These are phyloP conservation scores for Varanus salvator DNA, from an alignment of 2,113 vertebrate genomes.

Conservation along the genomic window DNA sequence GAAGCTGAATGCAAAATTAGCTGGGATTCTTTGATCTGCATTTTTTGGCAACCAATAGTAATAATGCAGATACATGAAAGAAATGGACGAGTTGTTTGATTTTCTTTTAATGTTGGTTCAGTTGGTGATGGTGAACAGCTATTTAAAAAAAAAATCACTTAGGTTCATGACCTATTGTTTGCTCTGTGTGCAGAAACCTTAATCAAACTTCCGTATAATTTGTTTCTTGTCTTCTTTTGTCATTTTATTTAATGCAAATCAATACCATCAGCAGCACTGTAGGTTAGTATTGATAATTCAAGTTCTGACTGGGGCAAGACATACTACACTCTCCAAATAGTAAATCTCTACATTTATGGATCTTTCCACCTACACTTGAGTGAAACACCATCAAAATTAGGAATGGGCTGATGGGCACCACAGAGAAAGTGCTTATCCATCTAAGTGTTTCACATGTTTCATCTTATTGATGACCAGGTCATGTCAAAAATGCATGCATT, in stretches of 20 bases:
- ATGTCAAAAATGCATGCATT: too few relatives aligned
- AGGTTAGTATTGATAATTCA: neutral
- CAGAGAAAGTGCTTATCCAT: neutral
- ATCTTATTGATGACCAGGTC: too few relatives aligned
- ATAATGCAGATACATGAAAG: slow-evolving; percentile 33
- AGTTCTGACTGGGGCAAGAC: neutral
- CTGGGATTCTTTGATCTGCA: slow-evolving; percentile 31
- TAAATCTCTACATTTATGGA: neutral
- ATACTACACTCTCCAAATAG: neutral
- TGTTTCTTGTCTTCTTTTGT: neutral
- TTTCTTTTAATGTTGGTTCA: slow-evolving; percentile 7
- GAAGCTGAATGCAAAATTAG: slow-evolving; percentile 35
- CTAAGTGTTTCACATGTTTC: neutral
- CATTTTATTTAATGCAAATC: slow-evolving; percentile 14
- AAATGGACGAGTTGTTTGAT: slow-evolving; percentile 10
- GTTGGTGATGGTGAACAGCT: neutral
- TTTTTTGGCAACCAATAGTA: slow-evolving; percentile 33
- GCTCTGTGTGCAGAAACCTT: neutral
- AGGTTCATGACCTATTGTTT: neutral
- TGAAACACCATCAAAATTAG: neutral
- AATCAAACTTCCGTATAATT: neutral
- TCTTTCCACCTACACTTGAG: neutral
- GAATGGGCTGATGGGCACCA: neutral
- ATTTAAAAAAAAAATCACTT: neutral
- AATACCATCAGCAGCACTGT: neutral